Base-by-base conservation (phyloP, 2,888 invertebrate genomes). In the Autographa pulchrina region DNA sequence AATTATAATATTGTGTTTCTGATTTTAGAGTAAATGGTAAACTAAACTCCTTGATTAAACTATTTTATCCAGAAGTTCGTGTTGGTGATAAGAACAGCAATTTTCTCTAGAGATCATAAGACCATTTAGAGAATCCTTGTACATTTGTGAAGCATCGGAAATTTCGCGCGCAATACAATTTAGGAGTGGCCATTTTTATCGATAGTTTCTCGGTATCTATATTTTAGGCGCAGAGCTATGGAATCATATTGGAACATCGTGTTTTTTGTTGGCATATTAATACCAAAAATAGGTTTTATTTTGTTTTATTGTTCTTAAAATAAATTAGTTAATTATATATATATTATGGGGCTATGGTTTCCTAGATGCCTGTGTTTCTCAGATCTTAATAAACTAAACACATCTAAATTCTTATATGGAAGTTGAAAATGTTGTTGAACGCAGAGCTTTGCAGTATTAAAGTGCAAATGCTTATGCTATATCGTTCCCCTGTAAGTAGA, bases 141-240 rank as follows among this genome's bases (percentile, higher is more conserved):
- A 54, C 67, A 43, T 59, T 65, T 56, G 60, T n/a, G 25, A 32
- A 31, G 16, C 35, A 18, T 16, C 59, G 20, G 65, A 48, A 65
- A 68, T 65, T 69, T 59, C 41, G 66, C 63, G 64, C 62, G 41
- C 72, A 58, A 77, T 70, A 77, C 74, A 70, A 72, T 72, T 62
- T 65, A 52, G 35, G 60, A 67, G 68, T 43, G 20, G 43, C 68
- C 60, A 70, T 73, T 77, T 70, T 59, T 69, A 80, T 81, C 78
- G 70, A 83, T 80, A 74, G 60, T 31, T 48, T 62, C 38, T 65
- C 48, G 35, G 25, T 59, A 41, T 65, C 13, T 70, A 56, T n/a
- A 60, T 65, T 31, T 52, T 60, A 65, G 48, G 32, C 65, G 18
- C 8, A 32, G 35, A 66, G 65, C 43, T 48, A 65, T 32, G 32